Percentiles rank a stretch among this genome's conserved stretches.
These are phyloP conservation scores for Galleria mellonella DNA, from an alignment of 1,140 invertebrate species.

Conservation along the genomic window DNA sequence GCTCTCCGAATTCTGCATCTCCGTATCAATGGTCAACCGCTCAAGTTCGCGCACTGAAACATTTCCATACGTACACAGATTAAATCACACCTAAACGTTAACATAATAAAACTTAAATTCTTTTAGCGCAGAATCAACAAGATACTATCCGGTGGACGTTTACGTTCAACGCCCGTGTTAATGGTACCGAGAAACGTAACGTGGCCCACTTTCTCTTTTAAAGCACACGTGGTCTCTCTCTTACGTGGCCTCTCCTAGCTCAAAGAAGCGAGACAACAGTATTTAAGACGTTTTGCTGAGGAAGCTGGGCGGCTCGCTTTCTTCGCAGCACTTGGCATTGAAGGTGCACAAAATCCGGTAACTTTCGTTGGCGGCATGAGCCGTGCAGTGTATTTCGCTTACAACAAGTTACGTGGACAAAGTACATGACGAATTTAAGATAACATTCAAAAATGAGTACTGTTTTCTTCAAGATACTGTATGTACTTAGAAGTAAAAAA, in stretches of 20 bases:
- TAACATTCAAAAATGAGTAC: no score
- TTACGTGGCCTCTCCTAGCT: conserved; percentile 22
- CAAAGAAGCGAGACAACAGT: conserved; percentile 49
- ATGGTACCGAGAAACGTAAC: conserved; percentile 64
- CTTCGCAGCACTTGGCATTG: conserved; percentile 69
- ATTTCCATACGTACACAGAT: conserved; percentile 11
- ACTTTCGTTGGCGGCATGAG: conserved; percentile 58
- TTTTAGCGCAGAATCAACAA: conserved; percentile 13
- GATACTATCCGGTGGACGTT: conserved; percentile 50
- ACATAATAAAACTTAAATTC: conserved; percentile 30
- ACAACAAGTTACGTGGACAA: not conserved
- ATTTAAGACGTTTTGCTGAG: conserved; percentile 35
- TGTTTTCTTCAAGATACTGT: no score
- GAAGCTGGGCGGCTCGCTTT: conserved; percentile 61
- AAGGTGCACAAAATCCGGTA: conserved; percentile 61
- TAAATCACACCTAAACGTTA: conserved; percentile 26
- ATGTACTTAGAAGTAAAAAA: no score
- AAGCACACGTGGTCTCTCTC: conserved; percentile 58
- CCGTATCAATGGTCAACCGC: conserved; percentile 45
- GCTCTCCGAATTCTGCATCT: conserved; percentile 65
- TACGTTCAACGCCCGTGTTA: conserved; percentile 69
- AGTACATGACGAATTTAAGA: no score
- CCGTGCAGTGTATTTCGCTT: not conserved
- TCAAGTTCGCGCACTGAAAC: conserved; percentile 23
- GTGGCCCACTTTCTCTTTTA: conserved; percentile 70